phyloP scores from a whole-genome alignment of 2,797 vertebrate genomes.

The Geotrypetes seraphini region DNA sequence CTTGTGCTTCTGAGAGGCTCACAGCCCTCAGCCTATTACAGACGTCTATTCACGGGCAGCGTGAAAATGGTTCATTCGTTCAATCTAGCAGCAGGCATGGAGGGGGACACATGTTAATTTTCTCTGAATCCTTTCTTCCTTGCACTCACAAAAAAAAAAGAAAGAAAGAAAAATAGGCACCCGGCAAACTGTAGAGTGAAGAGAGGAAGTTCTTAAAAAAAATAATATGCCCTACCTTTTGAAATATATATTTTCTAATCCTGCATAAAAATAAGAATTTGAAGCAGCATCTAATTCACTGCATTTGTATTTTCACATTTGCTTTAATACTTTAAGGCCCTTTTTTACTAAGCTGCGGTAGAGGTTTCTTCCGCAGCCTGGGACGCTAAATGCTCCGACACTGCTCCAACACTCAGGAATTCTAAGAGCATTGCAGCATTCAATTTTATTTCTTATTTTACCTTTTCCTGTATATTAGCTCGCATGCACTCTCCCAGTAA shows the following conservation, averaged over 20 bases:
- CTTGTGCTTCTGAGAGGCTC: slow-evolving; percentile 21
- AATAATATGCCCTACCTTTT: neutral
- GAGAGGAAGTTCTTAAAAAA: neutral
- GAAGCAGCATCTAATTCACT: slow-evolving; percentile 23
- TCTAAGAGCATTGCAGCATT: no score
- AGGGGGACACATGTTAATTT: slow-evolving; percentile 6
- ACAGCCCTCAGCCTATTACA: slow-evolving; percentile 23
- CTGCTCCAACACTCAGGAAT: no score
- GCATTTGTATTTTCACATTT: no score
- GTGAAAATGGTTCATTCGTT: slow-evolving; percentile 36
- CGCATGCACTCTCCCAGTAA: no score
- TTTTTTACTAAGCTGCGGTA: no score
- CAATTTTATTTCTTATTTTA: no score
- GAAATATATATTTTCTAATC: slow-evolving; percentile 2
- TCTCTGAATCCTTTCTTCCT: slow-evolving; percentile 13
- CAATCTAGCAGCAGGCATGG: slow-evolving; percentile 17
- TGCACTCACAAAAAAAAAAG: neutral
- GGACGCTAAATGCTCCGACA: no score
- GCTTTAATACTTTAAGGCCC: no score
- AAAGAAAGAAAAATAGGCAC: neutral
- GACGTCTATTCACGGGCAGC: slow-evolving; percentile 34
- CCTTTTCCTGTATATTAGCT: no score
- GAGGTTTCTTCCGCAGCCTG: no score
- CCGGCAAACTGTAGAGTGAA: neutral
- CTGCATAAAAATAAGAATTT: neutral